phyloP scores from a whole-genome alignment of 2,113 vertebrate species.

The Cyprinodon brontotheroides region DNA sequence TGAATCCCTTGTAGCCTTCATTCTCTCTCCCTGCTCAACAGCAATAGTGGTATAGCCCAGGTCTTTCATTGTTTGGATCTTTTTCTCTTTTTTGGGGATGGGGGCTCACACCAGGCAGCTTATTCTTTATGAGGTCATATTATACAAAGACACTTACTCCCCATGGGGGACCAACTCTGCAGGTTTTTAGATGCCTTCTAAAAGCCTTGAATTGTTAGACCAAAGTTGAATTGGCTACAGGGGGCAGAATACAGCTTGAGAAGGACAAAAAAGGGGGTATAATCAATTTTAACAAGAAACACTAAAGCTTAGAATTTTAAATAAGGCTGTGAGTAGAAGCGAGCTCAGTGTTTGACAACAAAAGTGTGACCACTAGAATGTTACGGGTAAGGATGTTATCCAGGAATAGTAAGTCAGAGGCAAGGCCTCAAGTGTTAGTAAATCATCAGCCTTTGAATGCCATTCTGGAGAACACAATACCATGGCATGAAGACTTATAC shows the following conservation, averaged over 20 bases:
- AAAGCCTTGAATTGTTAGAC: constrained; percentile 16
- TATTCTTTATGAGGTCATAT: constrained; percentile 65
- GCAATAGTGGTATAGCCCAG: constrained; percentile 50
- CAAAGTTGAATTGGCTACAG: constrained; percentile 16
- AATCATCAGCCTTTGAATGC: constrained; percentile 31
- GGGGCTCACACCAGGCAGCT: constrained; percentile 46
- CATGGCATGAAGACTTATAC: constrained; percentile 29
- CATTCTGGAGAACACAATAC: constrained; percentile 41
- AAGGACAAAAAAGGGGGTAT: background rate
- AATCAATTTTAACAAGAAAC: background rate
- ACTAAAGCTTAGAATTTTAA: constrained; percentile 9
- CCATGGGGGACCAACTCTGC: constrained; percentile 10
- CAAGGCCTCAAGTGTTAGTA: constrained; percentile 19
- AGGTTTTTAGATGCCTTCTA: constrained; percentile 33
- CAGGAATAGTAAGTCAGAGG: constrained; percentile 19
- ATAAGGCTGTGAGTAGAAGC: constrained; percentile 4
- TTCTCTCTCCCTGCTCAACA: constrained; percentile 15
- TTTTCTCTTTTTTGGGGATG: constrained; percentile 7
- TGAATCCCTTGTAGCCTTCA: constrained; percentile 22
- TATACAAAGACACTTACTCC: constrained; percentile 52
- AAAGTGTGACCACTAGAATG: constrained; percentile 10
- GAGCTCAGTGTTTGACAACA: constrained; percentile 14
- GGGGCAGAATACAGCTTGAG: constrained; percentile 22
- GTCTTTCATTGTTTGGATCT: constrained; percentile 44
- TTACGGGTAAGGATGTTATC: constrained; percentile 11